phyloP scores from a whole-genome alignment of 2,797 vertebrate genomes.

The Microcaecilia unicolor region DNA sequence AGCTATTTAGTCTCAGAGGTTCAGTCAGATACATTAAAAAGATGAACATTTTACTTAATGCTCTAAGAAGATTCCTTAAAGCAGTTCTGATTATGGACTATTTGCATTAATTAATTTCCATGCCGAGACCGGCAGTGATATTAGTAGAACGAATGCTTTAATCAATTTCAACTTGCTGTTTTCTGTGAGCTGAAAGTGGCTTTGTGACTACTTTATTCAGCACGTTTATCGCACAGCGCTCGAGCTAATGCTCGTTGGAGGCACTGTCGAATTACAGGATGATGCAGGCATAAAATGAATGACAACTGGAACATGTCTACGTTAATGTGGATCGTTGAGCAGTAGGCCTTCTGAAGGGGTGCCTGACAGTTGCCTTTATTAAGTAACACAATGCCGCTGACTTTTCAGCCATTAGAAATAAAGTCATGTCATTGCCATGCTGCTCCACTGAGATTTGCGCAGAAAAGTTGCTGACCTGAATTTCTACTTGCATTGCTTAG shows the following conservation, averaged over 20 bases:
- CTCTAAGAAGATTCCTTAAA: slow-evolving; percentile 55
- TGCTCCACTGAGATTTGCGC: too few relatives aligned
- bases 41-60: slow-evolving; percentile 61
- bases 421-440: too few relatives aligned
- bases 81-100: slow-evolving; percentile 53
- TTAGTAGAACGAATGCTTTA: slow-evolving; percentile 47
- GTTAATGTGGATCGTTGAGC: slow-evolving; percentile 34
- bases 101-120: slow-evolving; percentile 62
- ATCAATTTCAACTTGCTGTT: slow-evolving; percentile 44
- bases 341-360: slow-evolving; percentile 14
- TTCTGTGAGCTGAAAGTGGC: slow-evolving; percentile 28
- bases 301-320: slow-evolving; percentile 3
- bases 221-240: slow-evolving; percentile 18
- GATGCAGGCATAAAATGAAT: slow-evolving; percentile 20
- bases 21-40: slow-evolving; percentile 53
- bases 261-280: slow-evolving; percentile 16
- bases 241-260: slow-evolving; percentile 20
- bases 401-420: too few relatives aligned
- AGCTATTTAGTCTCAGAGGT: slow-evolving; percentile 48
- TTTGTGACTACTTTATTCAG: slow-evolving; percentile 17
- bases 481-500: too few relatives aligned
- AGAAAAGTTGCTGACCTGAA: too few relatives aligned
- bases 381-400: slow-evolving; percentile 36
- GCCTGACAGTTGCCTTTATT: slow-evolving; percentile 36
- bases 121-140: slow-evolving; percentile 43